phyloP scores from a whole-genome alignment of 2,113 vertebrate species.

The Paralichthys olivaceus region DNA sequence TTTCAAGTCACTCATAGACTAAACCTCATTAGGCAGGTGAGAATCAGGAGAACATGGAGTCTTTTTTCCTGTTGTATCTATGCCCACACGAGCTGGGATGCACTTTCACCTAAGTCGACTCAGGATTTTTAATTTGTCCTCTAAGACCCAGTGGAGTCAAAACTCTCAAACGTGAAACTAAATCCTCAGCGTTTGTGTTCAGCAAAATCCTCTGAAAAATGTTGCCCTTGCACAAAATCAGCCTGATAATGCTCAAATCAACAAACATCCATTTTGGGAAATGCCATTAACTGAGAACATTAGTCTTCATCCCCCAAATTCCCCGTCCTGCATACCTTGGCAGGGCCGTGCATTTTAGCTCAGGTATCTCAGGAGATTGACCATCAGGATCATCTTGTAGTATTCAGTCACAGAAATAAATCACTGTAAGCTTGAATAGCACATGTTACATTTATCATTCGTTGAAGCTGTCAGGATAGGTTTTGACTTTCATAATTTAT shows the following conservation, averaged over 20 bases:
- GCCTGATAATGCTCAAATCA: slow-evolving; percentile 16
- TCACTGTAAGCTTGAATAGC: neutral
- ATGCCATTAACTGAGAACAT: slow-evolving; percentile 24
- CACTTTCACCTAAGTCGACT: slow-evolving; percentile 42
- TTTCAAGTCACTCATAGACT: slow-evolving; percentile 79
- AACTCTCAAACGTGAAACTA: slow-evolving; percentile 36
- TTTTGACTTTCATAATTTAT: neutral
- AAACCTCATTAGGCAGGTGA: slow-evolving; percentile 81
- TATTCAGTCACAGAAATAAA: neutral
- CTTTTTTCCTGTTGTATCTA: slow-evolving; percentile 52
- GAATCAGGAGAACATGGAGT: slow-evolving; percentile 56
- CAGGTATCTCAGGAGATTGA: slow-evolving; percentile 37
- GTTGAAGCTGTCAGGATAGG: neutral
- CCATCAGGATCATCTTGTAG: neutral
- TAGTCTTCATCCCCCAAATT: slow-evolving; percentile 45
- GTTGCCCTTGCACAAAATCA: slow-evolving; percentile 22
- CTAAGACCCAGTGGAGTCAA: slow-evolving; percentile 35
- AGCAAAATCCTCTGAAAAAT: slow-evolving; percentile 37
- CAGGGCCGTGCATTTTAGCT: slow-evolving; percentile 18
- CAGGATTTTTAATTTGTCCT: slow-evolving; percentile 48
- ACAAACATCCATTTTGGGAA: slow-evolving; percentile 45
- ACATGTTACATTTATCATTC: neutral
- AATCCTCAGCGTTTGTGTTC: slow-evolving; percentile 23
- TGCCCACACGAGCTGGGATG: slow-evolving; percentile 16
- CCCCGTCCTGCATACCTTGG: slow-evolving; percentile 38